Conservation (phyloP, 2,888 invertebrate species). For the Tetheella fluctuosa region DNA sequence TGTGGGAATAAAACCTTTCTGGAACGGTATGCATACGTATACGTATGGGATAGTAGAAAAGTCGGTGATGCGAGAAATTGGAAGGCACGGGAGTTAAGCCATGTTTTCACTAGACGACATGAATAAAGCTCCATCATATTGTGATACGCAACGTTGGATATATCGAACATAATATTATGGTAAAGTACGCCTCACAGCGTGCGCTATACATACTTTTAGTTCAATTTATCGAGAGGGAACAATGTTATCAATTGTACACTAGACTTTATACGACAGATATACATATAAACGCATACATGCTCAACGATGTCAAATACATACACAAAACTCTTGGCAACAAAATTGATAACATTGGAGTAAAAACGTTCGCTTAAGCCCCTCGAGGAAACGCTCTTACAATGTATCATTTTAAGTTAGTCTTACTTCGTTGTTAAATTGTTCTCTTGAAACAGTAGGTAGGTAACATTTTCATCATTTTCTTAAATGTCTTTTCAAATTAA, state of each 20-base stretch:
- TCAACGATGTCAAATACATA: constrained; percentile 18
- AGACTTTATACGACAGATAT: constrained; percentile 5
- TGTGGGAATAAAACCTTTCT: constrained; percentile 13
- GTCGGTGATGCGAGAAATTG: constrained; percentile 53
- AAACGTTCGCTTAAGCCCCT: neutral
- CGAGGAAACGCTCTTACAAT: neutral
- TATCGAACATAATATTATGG: neutral
- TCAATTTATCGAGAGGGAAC: neutral
- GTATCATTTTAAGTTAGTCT: neutral
- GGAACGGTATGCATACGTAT: constrained; percentile 13
- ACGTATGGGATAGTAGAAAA: constrained; percentile 35
- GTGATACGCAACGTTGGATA: neutral
- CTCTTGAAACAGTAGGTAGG: neutral
- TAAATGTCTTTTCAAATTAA: neutral
- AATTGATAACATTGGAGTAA: constrained; percentile 2
- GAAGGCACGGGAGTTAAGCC: constrained; percentile 36
- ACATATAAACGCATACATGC: constrained; percentile 17
- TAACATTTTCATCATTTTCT: neutral
- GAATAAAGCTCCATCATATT: constrained; percentile 10
- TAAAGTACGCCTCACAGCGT: neutral
- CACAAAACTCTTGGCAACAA: constrained; percentile 8
- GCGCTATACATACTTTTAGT: neutral
- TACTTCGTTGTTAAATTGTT: constrained; percentile 2
- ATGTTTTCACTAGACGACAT: constrained; percentile 15
- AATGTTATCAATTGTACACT: constrained; percentile 5